Conservation (phyloP, 2,797 vertebrate genomes). For the Balearica regulorum region DNA sequence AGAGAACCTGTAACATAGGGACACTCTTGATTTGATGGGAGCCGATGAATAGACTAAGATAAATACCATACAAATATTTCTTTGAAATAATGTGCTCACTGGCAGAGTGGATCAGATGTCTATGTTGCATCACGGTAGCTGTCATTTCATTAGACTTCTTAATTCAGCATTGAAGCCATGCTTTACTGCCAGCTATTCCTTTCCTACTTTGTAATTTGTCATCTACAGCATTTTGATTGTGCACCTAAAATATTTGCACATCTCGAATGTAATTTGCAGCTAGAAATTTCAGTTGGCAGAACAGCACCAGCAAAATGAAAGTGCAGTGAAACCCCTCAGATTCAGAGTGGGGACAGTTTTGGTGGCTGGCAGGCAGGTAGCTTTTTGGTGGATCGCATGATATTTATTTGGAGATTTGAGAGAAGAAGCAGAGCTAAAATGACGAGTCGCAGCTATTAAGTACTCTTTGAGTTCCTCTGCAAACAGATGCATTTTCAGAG, state of each 20-base stretch:
- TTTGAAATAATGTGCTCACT: neutral
- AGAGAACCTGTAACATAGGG: neutral
- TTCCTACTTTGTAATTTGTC: neutral
- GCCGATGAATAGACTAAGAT: conserved; percentile 15
- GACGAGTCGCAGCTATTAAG: neutral
- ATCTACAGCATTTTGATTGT: neutral
- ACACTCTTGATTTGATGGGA: conserved; percentile 7
- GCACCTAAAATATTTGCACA: conserved; percentile 16
- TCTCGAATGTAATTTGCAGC: neutral
- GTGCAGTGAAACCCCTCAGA: neutral
- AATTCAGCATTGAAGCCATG: neutral
- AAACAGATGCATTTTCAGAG: neutral
- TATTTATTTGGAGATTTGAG: neutral
- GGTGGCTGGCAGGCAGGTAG: neutral
- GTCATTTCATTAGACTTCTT: conserved; percentile 18
- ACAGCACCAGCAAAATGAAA: neutral
- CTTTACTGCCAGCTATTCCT: neutral
- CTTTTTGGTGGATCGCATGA: neutral
- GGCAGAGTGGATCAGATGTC: conserved; percentile 16
- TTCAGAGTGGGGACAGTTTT: neutral
- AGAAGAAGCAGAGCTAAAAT: neutral
- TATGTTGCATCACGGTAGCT: neutral
- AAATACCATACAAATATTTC: neutral
- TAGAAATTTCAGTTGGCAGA: neutral
- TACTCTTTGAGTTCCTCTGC: neutral